A percentile compares a stretch with the other conserved stretches of the same genome.
These are phyloP conservation scores for Melieria omissa DNA, from an alignment of 2,888 invertebrate species.

Conservation along the genomic window DNA sequence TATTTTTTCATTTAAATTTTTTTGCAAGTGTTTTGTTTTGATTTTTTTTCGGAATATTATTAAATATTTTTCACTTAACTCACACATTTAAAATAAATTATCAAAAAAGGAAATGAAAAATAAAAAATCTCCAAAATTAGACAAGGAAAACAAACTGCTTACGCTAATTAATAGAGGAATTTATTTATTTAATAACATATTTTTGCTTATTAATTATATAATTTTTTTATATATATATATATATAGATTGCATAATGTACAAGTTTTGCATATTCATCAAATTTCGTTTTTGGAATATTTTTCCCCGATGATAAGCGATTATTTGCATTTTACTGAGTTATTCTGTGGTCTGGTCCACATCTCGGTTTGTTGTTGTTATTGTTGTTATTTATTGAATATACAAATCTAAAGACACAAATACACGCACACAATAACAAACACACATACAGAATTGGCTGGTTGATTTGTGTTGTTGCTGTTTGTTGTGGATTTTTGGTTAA, in stretches of 20 bases:
- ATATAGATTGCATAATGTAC: conserved; percentile 48
- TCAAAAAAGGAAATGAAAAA: conserved; percentile 45
- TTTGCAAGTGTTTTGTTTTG: too few species aligned
- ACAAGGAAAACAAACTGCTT: conserved; percentile 31
- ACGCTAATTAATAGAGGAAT: conserved; percentile 41
- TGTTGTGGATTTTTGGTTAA: background rate
- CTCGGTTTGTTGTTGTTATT: background rate
- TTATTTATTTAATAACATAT: conserved; percentile 9
- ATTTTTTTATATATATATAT: conserved; percentile 43
- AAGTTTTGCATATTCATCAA: conserved; percentile 31
- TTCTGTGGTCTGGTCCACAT: background rate
- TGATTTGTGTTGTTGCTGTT: background rate
- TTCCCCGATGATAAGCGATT: background rate
- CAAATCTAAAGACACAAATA: background rate
- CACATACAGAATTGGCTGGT: conserved; percentile 3
- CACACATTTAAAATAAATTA: conserved; percentile 48
- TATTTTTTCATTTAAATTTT: too few species aligned
- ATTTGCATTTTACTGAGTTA: background rate
- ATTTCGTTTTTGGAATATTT: background rate
- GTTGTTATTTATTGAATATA: conserved; percentile 6
- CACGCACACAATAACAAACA: conserved; percentile 4
- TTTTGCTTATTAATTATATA: conserved; percentile 28
- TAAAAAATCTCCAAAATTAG: background rate
- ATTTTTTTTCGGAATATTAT: background rate
- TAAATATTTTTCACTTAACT: conserved; percentile 47